Percentiles rank a stretch among this genome's conserved stretches.
Conservation (phyloP, 2,888 invertebrate species). For the Hyppa rectilinea region DNA sequence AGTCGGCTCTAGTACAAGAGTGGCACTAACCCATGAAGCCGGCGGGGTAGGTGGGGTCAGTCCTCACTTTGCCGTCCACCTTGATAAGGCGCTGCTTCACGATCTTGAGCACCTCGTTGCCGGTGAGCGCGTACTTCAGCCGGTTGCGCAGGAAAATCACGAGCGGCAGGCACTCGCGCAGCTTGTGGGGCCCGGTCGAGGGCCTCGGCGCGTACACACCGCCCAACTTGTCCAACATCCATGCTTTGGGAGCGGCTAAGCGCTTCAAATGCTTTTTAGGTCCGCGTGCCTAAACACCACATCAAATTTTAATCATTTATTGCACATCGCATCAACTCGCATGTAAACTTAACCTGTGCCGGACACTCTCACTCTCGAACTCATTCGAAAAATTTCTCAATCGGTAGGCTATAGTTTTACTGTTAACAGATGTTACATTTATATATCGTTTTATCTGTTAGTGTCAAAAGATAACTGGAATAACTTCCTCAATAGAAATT, state of each 20-base stretch:
- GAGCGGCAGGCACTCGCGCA: constrained; percentile 98
- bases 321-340: not conserved
- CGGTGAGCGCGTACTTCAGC: constrained; percentile 99
- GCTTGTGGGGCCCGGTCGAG: constrained; percentile 99
- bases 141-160: constrained; percentile 99
- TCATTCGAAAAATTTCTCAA: not conserved
- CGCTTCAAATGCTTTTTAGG: constrained; percentile 99
- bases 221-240: constrained; percentile 99
- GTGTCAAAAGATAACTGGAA: not conserved
- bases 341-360: constrained; percentile 51
- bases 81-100: constrained; percentile 99
- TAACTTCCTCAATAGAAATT: not conserved
- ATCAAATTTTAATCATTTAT: constrained; percentile 45
- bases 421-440: not conserved
- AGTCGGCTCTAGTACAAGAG: not conserved
- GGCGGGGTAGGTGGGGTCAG: constrained; percentile 99
- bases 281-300: constrained; percentile 96
- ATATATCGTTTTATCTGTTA: not conserved
- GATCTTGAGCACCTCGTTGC: constrained; percentile 99
- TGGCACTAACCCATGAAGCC: constrained; percentile 98
- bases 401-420: not conserved
- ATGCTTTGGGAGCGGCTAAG: constrained; percentile 99
- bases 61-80: constrained; percentile 99
- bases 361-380: no score
- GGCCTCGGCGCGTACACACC: constrained; percentile 99